phyloP scores from a whole-genome alignment of 2,113 vertebrate species.

The Ciconia boyciana region DNA sequence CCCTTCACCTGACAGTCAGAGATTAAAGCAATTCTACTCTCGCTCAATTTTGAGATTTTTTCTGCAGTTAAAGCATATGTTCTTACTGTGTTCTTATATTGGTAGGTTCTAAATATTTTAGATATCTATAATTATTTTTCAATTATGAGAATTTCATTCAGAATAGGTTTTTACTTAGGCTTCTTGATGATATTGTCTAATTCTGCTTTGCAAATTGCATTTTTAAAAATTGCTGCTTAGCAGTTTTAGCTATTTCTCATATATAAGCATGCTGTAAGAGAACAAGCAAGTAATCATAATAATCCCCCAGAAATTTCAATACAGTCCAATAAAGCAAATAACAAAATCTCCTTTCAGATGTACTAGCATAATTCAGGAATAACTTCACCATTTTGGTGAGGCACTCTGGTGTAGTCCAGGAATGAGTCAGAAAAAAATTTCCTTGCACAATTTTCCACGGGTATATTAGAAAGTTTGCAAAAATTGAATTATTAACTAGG shows the following conservation, averaged over 20 bases:
- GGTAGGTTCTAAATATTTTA: background rate
- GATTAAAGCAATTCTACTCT: background rate
- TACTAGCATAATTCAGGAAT: background rate
- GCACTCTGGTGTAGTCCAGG: background rate
- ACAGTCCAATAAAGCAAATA: background rate
- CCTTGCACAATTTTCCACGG: background rate
- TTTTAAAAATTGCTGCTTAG: background rate
- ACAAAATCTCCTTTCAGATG: background rate
- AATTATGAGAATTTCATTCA: background rate
- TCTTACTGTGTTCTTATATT: background rate
- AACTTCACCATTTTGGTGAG: background rate
- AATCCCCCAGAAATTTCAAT: background rate
- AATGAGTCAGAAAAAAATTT: background rate
- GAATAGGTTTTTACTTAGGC: background rate
- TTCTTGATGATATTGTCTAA: background rate
- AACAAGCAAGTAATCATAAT: background rate
- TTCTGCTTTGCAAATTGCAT: background rate
- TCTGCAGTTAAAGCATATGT: background rate
- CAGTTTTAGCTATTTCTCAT: background rate
- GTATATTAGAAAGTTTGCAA: background rate
- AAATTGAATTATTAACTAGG: background rate
- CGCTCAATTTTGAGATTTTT: background rate
- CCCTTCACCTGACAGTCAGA: background rate
- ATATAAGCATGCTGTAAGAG: background rate
- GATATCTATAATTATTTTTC: background rate